Conservation (phyloP, 2,797 vertebrate genomes). For the Chaenodraco wilsoni region DNA sequence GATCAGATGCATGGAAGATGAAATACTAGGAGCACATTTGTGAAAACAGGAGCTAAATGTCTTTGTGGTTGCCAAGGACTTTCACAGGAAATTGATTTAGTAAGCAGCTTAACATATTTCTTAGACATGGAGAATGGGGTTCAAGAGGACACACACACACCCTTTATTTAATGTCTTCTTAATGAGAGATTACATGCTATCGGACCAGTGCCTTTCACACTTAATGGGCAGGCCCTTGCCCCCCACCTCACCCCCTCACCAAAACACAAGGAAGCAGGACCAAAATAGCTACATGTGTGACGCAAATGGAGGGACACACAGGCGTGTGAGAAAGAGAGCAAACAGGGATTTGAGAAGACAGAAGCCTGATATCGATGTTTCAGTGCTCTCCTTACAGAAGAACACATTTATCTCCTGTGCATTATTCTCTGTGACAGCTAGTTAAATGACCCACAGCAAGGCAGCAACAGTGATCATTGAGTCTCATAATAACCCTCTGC, state of each 20-base stretch:
- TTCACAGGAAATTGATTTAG: neutral
- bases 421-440: constrained; percentile 13
- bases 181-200: constrained; percentile 41
- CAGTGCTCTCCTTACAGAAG: constrained; percentile 1
- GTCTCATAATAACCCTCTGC: constrained; percentile 8
- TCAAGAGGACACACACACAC: neutral
- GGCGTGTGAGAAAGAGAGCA: neutral
- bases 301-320: constrained; percentile 14
- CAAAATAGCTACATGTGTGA: constrained; percentile 34
- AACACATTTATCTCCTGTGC: constrained; percentile 6
- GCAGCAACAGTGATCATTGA: constrained; percentile 20
- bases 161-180: constrained; percentile 6
- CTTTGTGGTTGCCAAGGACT: neutral
- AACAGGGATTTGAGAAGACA: constrained; percentile 3
- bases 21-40: neutral
- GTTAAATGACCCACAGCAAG: constrained; percentile 25
- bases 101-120: neutral
- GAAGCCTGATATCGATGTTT: neutral
- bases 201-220: constrained; percentile 31
- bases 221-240: constrained; percentile 11
- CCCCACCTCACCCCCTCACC: neutral
- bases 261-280: neutral
- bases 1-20: neutral
- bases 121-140: neutral
- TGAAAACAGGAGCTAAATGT: neutral